Percentiles rank a stretch among this genome's conserved stretches.
Evolutionary conservation across 2,888 invertebrate species (phyloP).

Genomic region (Nomada fucata): DNA sequence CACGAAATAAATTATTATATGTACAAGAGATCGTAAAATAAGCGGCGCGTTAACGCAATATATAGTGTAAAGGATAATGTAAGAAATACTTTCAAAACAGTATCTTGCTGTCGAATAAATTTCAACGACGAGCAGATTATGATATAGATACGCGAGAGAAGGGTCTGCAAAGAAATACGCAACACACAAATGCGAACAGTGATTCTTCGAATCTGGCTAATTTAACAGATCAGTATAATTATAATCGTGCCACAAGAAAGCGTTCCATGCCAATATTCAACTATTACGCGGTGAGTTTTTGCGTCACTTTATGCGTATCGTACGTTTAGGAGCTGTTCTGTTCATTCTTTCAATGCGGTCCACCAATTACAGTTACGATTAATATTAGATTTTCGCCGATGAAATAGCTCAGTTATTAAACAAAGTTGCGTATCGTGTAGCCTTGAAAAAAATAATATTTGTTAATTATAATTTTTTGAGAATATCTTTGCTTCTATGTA

Average conservation of each 20-base stretch:
- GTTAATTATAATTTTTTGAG: too few species aligned
- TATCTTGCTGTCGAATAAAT: neutral
- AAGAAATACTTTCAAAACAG: too few species aligned
- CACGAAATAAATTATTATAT: too few species aligned
- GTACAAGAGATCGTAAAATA: too few species aligned
- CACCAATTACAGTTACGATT: too few species aligned
- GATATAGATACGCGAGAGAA: conserved; percentile 21
- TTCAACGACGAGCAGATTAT: neutral
- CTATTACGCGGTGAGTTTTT: conserved; percentile 78
- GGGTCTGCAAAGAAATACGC: neutral
- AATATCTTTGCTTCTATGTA: too few species aligned
- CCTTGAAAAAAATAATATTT: too few species aligned
- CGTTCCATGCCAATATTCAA: conserved; percentile 77
- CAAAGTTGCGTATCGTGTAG: too few species aligned
- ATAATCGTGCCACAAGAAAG: conserved; percentile 75
- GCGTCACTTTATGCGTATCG: conserved; percentile 63
- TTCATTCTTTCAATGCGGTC: neutral
- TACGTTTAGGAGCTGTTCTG: conserved; percentile 3
- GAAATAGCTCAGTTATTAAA: too few species aligned
- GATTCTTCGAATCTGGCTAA: conserved; percentile 65
- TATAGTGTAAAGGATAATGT: too few species aligned
- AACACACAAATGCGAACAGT: conserved; percentile 21
- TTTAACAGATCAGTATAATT: conserved; percentile 76
- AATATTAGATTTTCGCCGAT: too few species aligned
- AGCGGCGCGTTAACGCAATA: too few species aligned